These are phyloP conservation scores for Sturmia bella DNA, from an alignment of 2,888 invertebrate species.

Conservation along the genomic window DNA sequence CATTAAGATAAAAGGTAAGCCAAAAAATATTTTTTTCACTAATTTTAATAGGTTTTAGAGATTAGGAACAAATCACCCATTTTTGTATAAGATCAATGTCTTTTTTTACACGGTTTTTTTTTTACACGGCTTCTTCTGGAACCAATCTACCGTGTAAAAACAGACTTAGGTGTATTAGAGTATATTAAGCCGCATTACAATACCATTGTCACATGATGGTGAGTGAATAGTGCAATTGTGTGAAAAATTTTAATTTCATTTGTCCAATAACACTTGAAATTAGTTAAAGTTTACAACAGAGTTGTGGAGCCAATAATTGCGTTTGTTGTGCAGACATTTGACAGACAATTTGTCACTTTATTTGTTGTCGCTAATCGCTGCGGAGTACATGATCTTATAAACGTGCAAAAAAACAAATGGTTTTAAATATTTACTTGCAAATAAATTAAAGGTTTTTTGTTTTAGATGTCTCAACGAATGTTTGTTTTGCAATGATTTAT, in stretches of 20 bases:
- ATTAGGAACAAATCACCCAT: too few relatives aligned
- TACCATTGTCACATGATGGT: too few relatives aligned
- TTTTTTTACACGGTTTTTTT: too few relatives aligned
- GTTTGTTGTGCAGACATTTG: slow-evolving; percentile 52
- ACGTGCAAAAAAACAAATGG: neutral
- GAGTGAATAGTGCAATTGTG: too few relatives aligned
- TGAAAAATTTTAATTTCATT: slow-evolving; percentile 4
- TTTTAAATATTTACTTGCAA: slow-evolving; percentile 17
- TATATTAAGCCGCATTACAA: too few relatives aligned
- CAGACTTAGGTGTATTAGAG: too few relatives aligned
- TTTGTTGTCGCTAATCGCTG: slow-evolving; percentile 23
- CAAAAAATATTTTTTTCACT: too few relatives aligned
- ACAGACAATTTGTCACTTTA: slow-evolving; percentile 63
- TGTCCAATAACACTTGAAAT: neutral
- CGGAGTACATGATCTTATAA: neutral
- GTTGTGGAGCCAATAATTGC: slow-evolving; percentile 43
- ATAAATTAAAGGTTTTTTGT: neutral
- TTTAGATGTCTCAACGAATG: neutral
- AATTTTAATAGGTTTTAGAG: too few relatives aligned
- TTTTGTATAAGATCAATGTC: too few relatives aligned
- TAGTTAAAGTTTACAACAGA: slow-evolving; percentile 1
- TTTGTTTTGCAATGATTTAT: slow-evolving; percentile 11
- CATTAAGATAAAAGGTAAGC: too few relatives aligned
- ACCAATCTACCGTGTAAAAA: too few relatives aligned
- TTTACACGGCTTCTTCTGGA: too few relatives aligned